Conservation (phyloP, 2,888 invertebrate genomes). For the Ornithoptera priamus region DNA sequence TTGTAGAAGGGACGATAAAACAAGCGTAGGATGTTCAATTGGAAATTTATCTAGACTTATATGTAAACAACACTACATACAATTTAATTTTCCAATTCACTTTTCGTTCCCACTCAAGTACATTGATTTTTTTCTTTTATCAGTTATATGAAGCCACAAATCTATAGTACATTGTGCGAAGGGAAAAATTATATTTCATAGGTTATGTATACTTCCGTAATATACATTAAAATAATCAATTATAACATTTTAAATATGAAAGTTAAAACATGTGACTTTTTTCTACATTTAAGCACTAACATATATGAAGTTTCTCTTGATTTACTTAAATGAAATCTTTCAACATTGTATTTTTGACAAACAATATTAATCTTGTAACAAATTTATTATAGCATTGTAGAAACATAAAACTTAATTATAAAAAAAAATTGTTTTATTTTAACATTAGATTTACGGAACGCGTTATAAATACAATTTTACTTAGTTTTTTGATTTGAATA, state of each 20-base stretch:
- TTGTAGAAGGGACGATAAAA: background rate
- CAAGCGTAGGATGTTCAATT: background rate
- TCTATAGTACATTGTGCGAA: background rate
- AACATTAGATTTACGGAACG: background rate
- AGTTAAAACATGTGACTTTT: too few relatives aligned
- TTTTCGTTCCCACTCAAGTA: constrained; percentile 2
- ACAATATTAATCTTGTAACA: too few relatives aligned
- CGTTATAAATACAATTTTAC: background rate
- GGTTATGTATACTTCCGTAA: background rate
- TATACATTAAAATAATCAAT: background rate
- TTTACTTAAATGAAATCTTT: too few relatives aligned
- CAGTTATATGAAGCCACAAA: background rate
- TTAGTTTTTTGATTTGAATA: too few relatives aligned
- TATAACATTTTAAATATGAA: background rate
- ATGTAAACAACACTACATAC: constrained; percentile 9
- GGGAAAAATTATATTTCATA: background rate
- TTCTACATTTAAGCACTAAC: too few relatives aligned
- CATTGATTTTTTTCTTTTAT: background rate
- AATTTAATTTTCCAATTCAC: constrained; percentile 3
- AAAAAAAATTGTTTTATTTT: background rate
- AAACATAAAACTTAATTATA: background rate
- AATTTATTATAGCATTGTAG: too few relatives aligned
- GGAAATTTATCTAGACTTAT: constrained; percentile 3
- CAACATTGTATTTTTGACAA: too few relatives aligned
- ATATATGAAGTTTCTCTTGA: too few relatives aligned